A percentile compares a stretch with the other conserved stretches of the same genome.
Conservation (phyloP, 2,888 invertebrate genomes). For the Temnothorax rugatulus region DNA sequence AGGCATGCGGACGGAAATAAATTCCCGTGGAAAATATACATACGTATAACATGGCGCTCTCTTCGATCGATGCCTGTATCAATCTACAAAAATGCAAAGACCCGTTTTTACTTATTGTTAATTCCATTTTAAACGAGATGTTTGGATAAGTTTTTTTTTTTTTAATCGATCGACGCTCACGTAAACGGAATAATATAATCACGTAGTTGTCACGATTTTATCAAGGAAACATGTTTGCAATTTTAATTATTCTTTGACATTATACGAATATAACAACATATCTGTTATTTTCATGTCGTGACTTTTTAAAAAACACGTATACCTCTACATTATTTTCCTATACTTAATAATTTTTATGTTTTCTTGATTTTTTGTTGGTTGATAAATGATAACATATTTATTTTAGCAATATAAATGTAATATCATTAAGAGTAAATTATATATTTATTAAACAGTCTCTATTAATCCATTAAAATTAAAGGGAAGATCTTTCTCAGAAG, state of each 20-base stretch:
- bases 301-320: neutral
- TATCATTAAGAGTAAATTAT: neutral
- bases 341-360: neutral
- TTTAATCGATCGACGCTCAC: neutral
- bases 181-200: neutral
- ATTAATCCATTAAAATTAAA: neutral
- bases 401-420: neutral
- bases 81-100: slow-evolving; percentile 24
- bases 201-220: neutral
- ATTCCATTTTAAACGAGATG: neutral
- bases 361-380: neutral
- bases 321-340: neutral
- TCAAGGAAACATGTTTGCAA: neutral
- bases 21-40: slow-evolving; percentile 15
- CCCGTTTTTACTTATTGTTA: neutral
- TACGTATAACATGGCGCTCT: neutral
- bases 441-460: neutral
- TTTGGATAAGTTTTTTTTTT: neutral
- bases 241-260: slow-evolving; percentile 11
- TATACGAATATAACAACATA: neutral
- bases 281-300: neutral
- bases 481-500: neutral
- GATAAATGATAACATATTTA: neutral
- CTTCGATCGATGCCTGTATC: slow-evolving; percentile 4
- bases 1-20: slow-evolving; percentile 20